phyloP scores from a whole-genome alignment of 2,113 vertebrate genomes.

The Plectropomus leopardus region DNA sequence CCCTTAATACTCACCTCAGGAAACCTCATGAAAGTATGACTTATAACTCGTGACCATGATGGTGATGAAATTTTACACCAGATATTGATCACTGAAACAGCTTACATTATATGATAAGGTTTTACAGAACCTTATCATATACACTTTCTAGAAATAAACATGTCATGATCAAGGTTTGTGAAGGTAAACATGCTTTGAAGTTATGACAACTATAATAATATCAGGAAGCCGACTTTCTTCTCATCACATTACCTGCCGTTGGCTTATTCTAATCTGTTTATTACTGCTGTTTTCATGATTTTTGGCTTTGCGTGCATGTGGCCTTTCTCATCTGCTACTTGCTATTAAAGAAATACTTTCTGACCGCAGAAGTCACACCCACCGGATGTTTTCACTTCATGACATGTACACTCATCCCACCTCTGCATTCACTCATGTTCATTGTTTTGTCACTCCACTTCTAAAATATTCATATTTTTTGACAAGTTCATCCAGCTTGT shows the following conservation, averaged over 20 bases:
- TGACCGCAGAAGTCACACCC: background rate
- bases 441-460: background rate
- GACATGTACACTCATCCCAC: background rate
- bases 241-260: background rate
- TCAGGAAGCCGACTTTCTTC: background rate
- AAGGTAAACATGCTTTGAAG: background rate
- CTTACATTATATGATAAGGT: background rate
- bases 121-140: too few relatives aligned
- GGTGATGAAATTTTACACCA: background rate
- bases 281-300: background rate
- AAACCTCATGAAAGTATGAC: conserved; percentile 5
- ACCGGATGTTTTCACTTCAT: background rate
- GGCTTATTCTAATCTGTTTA: background rate
- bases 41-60: background rate
- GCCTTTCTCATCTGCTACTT: background rate
- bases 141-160: too few relatives aligned
- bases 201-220: background rate
- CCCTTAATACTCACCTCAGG: background rate
- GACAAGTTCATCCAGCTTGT: background rate
- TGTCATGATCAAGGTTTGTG: background rate
- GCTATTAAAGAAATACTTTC: background rate
- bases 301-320: background rate
- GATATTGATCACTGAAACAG: background rate
- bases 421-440: too few relatives aligned
- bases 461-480: background rate